These are phyloP conservation scores for Pseudotriccus pelzelni DNA, from an alignment of 2,797 vertebrate species.

Conservation along the genomic window DNA sequence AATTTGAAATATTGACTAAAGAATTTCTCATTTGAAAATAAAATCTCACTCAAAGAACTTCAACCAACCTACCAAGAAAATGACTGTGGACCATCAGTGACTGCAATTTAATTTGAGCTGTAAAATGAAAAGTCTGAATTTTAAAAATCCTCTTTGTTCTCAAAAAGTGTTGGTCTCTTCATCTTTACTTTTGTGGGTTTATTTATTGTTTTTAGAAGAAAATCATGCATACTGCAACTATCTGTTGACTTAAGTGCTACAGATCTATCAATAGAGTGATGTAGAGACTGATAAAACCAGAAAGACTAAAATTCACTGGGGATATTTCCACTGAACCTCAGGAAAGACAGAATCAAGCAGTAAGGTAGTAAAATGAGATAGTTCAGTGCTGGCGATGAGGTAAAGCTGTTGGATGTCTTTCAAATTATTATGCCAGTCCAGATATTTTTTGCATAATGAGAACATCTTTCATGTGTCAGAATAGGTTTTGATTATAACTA, in stretches of 20 bases:
- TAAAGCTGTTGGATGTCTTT: conserved; percentile 51
- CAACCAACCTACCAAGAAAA: background rate
- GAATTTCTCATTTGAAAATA: background rate
- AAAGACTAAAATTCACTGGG: background rate
- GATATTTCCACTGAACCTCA: background rate
- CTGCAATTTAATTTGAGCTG: background rate
- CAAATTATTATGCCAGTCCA: conserved; percentile 71
- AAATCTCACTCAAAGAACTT: background rate
- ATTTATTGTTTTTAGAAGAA: background rate
- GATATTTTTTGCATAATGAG: conserved; percentile 70
- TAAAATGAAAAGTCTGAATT: background rate
- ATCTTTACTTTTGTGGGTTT: background rate
- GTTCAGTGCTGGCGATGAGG: background rate
- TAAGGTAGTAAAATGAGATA: background rate
- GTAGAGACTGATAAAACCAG: background rate
- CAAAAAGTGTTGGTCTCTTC: background rate
- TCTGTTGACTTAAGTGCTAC: background rate
- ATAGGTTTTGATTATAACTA: conserved; percentile 72
- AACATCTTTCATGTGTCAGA: conserved; percentile 72
- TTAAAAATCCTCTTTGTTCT: background rate
- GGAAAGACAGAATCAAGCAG: background rate
- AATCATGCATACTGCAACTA: background rate
- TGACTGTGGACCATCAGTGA: background rate
- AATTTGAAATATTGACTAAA: background rate
- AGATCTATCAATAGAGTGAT: background rate